Evolutionary conservation across 2,888 invertebrate genomes (phyloP).

Genomic region (Crematogaster levior): DNA sequence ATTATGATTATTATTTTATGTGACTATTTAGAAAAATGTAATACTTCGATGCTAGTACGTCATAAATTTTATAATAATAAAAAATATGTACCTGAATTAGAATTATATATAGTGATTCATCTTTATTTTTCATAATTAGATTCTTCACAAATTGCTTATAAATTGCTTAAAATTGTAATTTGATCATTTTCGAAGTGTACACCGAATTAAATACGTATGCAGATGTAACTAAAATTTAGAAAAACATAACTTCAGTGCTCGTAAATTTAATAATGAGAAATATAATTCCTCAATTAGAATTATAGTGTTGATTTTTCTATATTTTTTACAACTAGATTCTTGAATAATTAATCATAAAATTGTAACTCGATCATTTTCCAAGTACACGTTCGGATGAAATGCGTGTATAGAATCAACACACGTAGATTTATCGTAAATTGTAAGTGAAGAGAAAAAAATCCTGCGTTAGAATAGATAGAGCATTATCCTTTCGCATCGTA

Average conservation of each 20-base stretch:
- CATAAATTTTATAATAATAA: too few species aligned
- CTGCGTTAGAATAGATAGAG: neutral
- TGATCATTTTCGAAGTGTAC: too few species aligned
- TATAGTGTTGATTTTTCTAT: neutral
- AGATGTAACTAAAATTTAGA: neutral
- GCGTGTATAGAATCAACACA: neutral
- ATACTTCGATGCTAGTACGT: neutral
- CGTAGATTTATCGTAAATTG: neutral
- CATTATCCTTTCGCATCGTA: neutral
- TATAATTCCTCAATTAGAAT: neutral
- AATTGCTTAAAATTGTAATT: too few species aligned
- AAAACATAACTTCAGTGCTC: neutral
- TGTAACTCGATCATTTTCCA: neutral
- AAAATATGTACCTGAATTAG: too few species aligned
- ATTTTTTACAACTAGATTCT: neutral
- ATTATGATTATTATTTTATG: neutral
- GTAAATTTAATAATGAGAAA: conserved; percentile 4
- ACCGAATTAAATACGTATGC: neutral
- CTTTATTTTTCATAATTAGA: neutral
- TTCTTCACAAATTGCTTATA: neutral
- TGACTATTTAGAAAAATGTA: neutral
- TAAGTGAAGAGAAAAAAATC: neutral
- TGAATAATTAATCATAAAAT: neutral
- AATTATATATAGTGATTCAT: neutral
- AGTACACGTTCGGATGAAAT: too few species aligned